phyloP scores from a whole-genome alignment of 2,888 invertebrate genomes.

The Apotomis turbidana region DNA sequence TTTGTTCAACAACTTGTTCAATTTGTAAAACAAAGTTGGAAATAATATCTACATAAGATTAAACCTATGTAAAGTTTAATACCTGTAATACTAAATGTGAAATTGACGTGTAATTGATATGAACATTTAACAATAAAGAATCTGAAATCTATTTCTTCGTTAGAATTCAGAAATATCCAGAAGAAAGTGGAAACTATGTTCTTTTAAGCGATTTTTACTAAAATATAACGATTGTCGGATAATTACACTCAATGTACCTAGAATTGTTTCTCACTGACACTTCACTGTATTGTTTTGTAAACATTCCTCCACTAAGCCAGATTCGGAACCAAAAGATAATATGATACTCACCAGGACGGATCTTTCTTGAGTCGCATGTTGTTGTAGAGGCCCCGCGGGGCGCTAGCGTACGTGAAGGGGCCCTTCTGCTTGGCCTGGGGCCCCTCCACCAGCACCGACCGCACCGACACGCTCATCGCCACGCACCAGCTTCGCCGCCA shows the following conservation, averaged over 20 bases:
- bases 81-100: no score
- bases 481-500: conserved; percentile 45
- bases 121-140: no score
- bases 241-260: neutral
- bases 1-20: no score
- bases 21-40: no score
- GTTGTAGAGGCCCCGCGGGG: conserved; percentile 84
- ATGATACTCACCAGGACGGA: conserved; percentile 70
- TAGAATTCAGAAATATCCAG: no score
- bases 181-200: no score
- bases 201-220: neutral
- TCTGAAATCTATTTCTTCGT: no score
- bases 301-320: neutral
- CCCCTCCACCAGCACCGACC: conserved; percentile 72
- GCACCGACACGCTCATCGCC: conserved; percentile 72
- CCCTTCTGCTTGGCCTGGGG: conserved; percentile 67
- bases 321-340: neutral
- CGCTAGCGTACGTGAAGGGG: conserved; percentile 85
- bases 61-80: no score
- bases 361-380: conserved; percentile 80
- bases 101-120: no score
- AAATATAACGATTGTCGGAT: neutral
- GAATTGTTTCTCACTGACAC: no score
- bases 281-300: neutral
- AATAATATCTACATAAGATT: no score